phyloP scores from a whole-genome alignment of 2,797 vertebrate genomes.

The Carduelis carduelis region DNA sequence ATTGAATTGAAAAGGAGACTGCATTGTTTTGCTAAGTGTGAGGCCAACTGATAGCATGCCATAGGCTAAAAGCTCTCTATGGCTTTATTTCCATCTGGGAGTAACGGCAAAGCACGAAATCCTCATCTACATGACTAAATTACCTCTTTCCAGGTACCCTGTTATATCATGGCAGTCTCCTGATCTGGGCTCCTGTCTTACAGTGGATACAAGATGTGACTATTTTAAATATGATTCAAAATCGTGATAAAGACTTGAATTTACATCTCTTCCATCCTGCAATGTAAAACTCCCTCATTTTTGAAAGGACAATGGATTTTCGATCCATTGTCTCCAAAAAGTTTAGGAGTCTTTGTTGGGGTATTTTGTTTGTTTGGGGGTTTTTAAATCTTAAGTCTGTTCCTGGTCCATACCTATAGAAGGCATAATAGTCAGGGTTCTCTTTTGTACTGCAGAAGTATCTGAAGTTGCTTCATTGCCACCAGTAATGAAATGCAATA shows the following conservation, averaged over 20 bases:
- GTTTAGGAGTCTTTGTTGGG: neutral
- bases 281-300: neutral
- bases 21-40: neutral
- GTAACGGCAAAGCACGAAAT: neutral
- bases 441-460: neutral
- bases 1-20: neutral
- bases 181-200: neutral
- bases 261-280: neutral
- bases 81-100: neutral
- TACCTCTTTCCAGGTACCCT: neutral
- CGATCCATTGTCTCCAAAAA: neutral
- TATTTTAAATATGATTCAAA: neutral
- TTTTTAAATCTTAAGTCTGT: neutral
- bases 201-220: neutral
- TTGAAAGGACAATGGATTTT: neutral
- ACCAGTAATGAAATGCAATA: neutral
- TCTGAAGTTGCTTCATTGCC: neutral
- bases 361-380: fast-evolving
- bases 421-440: neutral
- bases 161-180: neutral
- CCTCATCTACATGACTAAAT: neutral
- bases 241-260: neutral
- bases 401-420: neutral
- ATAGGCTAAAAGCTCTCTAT: neutral
- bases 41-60: neutral